Evolutionary conservation across 2,113 vertebrate genomes (phyloP).

Genomic region (Colius striatus): DNA sequence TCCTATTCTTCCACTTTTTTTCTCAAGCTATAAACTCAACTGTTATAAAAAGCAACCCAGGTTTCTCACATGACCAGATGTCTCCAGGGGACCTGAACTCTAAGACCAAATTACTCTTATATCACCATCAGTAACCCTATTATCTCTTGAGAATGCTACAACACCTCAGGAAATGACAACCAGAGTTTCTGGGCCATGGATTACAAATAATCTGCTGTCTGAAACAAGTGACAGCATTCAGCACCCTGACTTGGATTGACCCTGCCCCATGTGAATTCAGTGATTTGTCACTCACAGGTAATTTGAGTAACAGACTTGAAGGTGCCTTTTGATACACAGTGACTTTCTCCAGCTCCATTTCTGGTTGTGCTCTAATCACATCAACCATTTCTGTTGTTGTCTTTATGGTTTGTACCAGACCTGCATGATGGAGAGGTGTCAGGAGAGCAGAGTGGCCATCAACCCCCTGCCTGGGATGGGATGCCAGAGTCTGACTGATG

Average conservation of each 20-base stretch:
- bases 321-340: neutral
- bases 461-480: neutral
- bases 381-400: neutral
- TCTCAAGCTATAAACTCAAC: neutral
- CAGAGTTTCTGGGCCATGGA: neutral
- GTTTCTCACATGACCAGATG: neutral
- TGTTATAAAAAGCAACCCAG: neutral
- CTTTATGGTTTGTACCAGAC: neutral
- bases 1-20: neutral
- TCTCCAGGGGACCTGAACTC: neutral
- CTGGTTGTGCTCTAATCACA: neutral
- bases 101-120: neutral
- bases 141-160: neutral
- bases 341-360: neutral
- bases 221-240: neutral
- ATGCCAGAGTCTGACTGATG: neutral
- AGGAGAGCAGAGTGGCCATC: accelerated
- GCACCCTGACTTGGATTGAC: accelerated
- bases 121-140: neutral
- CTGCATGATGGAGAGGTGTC: neutral
- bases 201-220: neutral
- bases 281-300: neutral
- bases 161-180: neutral
- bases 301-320: neutral
- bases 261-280: accelerated